Evolutionary conservation across 2,113 vertebrate genomes (phyloP), one percentile per base, ranked within the genome.

Genomic region (Cochlearius cochlearius): DNA sequence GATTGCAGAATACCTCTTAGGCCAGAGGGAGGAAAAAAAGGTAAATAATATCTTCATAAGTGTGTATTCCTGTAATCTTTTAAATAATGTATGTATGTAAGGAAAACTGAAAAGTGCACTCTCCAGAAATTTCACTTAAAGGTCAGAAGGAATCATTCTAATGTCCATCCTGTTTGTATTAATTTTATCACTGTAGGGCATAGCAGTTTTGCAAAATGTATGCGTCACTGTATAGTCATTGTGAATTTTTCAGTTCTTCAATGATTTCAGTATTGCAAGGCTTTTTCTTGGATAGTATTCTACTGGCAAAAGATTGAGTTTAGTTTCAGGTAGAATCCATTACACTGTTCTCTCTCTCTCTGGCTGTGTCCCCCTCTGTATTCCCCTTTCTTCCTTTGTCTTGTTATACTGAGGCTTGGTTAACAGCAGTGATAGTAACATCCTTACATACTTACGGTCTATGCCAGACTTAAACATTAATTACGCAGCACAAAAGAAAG

Each of bases 191-290:
- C 91, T 90, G 36, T 75, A 92, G 85, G 56, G 50, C 83, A 79
- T 50, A 82, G 77, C 81, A 95, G 58, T 91, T 93, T 86, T 95
- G 91, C 76, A 94, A 95, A 96, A 81, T 83, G 30, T 43, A 66
- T 50, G 12, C 32, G 83, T 86, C 45, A 21, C 15, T 66, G 53
- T 84, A 3, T 38, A 97, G 34, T 92, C 50, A 88, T 73, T 25
- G 32, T 92, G 92, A 86, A 93, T 95, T 96, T 97, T 96, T 97
- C 92, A 94, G 94, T 84, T 95, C 67, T 93, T 96, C 86, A 68
- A 26, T 81, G 43, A 90, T 85, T 93, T 94, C n/a, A 55, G 52
- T 82, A 32, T 83, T 93, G 74, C 72, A 88, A 76, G 84, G 14
- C 12, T 84, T 74, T 90, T 94, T 94, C 86, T 96, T 97, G 90